Conservation (phyloP, 2,113 vertebrate genomes). For the Ranitomeya variabilis region DNA sequence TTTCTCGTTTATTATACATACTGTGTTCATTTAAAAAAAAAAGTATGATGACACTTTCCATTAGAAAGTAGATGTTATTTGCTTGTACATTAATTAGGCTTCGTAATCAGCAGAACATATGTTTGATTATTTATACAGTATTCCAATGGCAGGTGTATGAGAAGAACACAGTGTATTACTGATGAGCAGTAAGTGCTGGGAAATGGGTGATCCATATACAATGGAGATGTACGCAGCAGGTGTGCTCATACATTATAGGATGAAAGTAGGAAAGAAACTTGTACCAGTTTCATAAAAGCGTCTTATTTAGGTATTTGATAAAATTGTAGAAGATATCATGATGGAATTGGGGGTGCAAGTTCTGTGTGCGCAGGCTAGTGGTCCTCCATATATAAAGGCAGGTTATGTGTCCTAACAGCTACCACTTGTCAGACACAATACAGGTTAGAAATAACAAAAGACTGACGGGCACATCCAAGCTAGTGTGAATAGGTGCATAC, state of each 20-base stretch:
- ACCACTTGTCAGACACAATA: no score
- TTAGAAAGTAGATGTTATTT: not conserved
- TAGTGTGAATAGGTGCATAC: no score
- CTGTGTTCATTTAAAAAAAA: not conserved
- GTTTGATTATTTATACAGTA: not conserved
- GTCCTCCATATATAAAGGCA: no score
- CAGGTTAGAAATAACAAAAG: no score
- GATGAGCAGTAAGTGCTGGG: conserved; percentile 38
- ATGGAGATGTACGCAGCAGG: conserved; percentile 18
- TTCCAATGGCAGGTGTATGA: conserved; percentile 23
- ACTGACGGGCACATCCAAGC: no score
- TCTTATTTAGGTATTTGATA: not conserved
- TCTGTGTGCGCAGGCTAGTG: no score
- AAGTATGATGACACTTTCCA: conserved; percentile 10
- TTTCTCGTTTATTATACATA: not conserved
- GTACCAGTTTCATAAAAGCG: not conserved
- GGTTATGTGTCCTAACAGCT: no score
- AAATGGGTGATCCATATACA: conserved; percentile 12
- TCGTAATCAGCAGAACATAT: conserved; percentile 22
- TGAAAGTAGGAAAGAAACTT: not conserved
- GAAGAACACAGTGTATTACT: not conserved
- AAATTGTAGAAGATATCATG: not conserved
- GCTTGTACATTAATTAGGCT: conserved; percentile 45
- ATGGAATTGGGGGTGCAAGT: no score
- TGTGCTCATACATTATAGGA: not conserved